These are phyloP conservation scores for Trichogramma dendrolimi DNA, from an alignment of 2,888 invertebrate genomes.

Conservation along the genomic window DNA sequence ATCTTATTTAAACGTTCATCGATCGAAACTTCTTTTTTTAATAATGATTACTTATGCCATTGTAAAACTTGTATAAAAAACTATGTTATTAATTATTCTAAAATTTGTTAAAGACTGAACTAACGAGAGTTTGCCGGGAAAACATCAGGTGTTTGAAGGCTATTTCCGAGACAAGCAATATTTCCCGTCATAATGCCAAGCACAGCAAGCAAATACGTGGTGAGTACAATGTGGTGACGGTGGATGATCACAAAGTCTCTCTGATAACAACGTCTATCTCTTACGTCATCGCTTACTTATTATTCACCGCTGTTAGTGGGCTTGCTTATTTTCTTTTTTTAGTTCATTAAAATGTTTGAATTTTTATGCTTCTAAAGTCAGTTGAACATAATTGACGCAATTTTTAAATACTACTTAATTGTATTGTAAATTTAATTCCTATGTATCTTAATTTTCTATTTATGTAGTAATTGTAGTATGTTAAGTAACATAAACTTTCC, in stretches of 20 bases:
- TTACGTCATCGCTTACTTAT: conserved; percentile 34
- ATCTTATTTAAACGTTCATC: no score
- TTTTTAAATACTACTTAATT: not conserved
- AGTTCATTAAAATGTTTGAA: conserved; percentile 13
- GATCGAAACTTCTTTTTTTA: no score
- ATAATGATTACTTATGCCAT: no score
- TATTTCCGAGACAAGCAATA: conserved; percentile 58
- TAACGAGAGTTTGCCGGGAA: conserved; percentile 79
- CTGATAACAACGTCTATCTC: conserved; percentile 32
- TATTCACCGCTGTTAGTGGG: conserved; percentile 39
- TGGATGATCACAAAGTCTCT: conserved; percentile 19
- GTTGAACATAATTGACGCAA: not conserved
- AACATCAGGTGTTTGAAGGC: conserved; percentile 77
- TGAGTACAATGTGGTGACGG: conserved; percentile 40
- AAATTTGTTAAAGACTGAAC: conserved; percentile 66
- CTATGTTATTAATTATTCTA: not conserved
- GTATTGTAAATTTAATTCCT: conserved; percentile 2
- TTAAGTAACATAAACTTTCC: not conserved
- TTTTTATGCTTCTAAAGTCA: conserved; percentile 1
- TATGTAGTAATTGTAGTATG: not conserved
- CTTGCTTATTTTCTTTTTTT: conserved; percentile 35
- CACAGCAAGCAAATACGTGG: conserved; percentile 48
- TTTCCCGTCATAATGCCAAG: conserved; percentile 45
- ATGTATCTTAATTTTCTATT: not conserved
- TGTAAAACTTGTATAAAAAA: no score